These are phyloP conservation scores for Drosophila simulans DNA, from an alignment of 1,140 invertebrate species.

Conservation along the genomic window DNA sequence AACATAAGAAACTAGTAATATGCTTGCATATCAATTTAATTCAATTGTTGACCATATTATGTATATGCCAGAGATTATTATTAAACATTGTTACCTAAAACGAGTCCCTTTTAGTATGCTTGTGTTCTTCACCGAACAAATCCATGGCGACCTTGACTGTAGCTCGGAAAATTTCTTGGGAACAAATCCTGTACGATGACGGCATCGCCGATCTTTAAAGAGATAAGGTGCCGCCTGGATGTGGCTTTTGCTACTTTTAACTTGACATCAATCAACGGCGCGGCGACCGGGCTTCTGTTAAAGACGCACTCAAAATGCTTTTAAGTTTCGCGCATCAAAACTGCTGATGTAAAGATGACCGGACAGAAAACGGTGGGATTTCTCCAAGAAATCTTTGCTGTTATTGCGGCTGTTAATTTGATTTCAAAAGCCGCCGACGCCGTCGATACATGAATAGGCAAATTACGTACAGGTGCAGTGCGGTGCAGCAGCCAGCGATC, in stretches of 20 bases:
- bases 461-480: slow-evolving; percentile 65
- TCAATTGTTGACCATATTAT: no score
- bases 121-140: neutral
- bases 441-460: slow-evolving; percentile 69
- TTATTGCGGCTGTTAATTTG: slow-evolving; percentile 66
- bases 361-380: slow-evolving; percentile 65
- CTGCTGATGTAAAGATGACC: slow-evolving; percentile 76
- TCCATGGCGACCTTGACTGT: slow-evolving; percentile 26
- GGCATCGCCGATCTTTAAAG: slow-evolving; percentile 37
- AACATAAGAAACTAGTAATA: no score
- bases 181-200: slow-evolving; percentile 29
- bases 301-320: slow-evolving; percentile 78
- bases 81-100: neutral
- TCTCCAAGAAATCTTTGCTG: slow-evolving; percentile 33
- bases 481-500: slow-evolving; percentile 15
- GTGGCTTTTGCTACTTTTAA: slow-evolving; percentile 69
- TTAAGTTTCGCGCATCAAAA: slow-evolving; percentile 67
- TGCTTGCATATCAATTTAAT: no score
- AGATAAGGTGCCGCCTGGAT: slow-evolving; percentile 50
- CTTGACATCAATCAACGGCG: slow-evolving; percentile 68
- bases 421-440: slow-evolving; percentile 63
- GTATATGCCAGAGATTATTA: no score
- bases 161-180: slow-evolving; percentile 6
- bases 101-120: neutral
- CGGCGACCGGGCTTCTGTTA: slow-evolving; percentile 57